Evolutionary conservation across 2,113 vertebrate genomes (phyloP).

Genomic region (Orcinus orca): DNA sequence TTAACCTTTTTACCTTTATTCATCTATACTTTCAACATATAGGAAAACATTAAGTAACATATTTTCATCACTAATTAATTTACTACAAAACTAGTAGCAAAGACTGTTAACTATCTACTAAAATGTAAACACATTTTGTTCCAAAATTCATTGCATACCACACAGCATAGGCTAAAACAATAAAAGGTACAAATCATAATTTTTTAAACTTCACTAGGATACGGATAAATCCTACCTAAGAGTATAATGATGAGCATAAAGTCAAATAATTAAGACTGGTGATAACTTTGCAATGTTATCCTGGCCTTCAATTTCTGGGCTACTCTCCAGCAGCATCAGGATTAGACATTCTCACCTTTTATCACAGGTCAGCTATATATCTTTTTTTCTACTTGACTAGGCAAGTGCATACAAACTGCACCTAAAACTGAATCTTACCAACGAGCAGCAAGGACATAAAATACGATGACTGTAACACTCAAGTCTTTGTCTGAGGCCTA

Average conservation of each 20-base stretch:
- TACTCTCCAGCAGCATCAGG: constrained; percentile 45
- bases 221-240: neutral
- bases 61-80: constrained; percentile 23
- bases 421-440: constrained; percentile 80
- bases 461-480: constrained; percentile 86
- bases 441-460: constrained; percentile 84
- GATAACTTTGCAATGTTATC: neutral
- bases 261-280: neutral
- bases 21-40: neutral
- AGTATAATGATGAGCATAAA: neutral
- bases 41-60: neutral
- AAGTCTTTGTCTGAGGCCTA: constrained; percentile 87
- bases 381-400: constrained; percentile 82
- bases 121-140: constrained; percentile 31
- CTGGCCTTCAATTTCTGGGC: neutral
- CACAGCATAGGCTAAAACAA: neutral
- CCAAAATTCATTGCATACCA: constrained; percentile 22
- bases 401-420: constrained; percentile 80
- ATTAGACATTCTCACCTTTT: constrained; percentile 77
- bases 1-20: constrained; percentile 29
- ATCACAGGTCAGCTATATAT: constrained; percentile 72
- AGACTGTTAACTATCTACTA: constrained; percentile 22
- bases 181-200: neutral
- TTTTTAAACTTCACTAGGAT: constrained; percentile 29
- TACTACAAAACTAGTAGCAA: neutral